Conservation (phyloP, 2,113 vertebrate genomes). For the Xenopus borealis region DNA sequence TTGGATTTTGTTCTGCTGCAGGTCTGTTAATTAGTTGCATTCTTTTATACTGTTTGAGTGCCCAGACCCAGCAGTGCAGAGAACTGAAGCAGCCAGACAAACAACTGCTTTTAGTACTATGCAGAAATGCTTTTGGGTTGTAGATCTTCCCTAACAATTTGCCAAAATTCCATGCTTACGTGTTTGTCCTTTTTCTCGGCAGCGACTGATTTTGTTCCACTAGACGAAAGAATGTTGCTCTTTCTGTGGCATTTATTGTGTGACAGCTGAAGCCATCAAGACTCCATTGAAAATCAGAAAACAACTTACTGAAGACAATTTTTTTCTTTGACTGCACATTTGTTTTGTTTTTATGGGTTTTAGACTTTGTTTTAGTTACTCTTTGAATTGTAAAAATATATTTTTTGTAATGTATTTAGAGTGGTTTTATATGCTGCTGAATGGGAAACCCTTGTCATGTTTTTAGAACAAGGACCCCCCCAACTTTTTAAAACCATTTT, state of each 20-base stretch:
- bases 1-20: not conserved
- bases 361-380: constrained; percentile 7
- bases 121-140: too few species aligned
- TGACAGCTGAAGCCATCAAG: not conserved
- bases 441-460: not conserved
- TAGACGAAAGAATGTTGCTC: not conserved
- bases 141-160: not conserved
- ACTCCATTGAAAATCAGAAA: too few species aligned
- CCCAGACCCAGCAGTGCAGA: too few species aligned
- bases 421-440: not conserved
- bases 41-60: not conserved
- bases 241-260: not conserved
- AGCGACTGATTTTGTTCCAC: constrained; percentile 7
- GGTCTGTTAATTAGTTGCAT: not conserved
- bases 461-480: not conserved
- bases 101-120: not conserved
- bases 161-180: not conserved
- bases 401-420: not conserved
- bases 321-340: too few species aligned
- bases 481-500: too few species aligned
- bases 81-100: too few species aligned
- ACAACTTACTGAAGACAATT: too few species aligned
- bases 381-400: not conserved
- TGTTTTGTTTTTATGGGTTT: not conserved
- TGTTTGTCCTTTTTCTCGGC: not conserved